Conservation (phyloP, 2,888 invertebrate genomes). For the Eupithecia vulgata region DNA sequence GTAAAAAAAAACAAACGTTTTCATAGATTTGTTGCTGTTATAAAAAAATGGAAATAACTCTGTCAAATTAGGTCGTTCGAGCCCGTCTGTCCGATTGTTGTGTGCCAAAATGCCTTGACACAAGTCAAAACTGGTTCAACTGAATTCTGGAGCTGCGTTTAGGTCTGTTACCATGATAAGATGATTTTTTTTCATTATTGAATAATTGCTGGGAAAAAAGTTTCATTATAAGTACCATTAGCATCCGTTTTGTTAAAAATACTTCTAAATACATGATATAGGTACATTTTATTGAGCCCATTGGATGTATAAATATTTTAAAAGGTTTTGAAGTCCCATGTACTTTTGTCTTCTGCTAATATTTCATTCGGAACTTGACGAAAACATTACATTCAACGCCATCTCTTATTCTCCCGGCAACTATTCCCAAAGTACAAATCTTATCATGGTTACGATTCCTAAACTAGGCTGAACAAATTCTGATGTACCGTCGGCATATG, state of each 20-base stretch:
- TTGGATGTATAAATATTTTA: neutral
- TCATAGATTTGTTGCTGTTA: neutral
- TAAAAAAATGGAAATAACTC: neutral
- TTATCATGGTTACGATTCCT: conserved; percentile 39
- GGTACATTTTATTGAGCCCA: neutral
- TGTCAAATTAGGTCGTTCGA: conserved; percentile 27
- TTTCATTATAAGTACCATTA: neutral
- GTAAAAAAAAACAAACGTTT: neutral
- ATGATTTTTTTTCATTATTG: neutral
- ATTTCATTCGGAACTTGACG: neutral
- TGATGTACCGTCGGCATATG: conserved; percentile 40
- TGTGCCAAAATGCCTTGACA: conserved; percentile 8
- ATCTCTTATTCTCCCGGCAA: conserved; percentile 23
- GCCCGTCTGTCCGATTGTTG: conserved; percentile 23
- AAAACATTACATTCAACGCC: conserved; percentile 9
- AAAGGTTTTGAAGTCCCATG: neutral
- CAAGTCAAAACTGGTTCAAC: conserved; percentile 19
- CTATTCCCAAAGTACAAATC: conserved; percentile 24
- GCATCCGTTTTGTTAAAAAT: neutral
- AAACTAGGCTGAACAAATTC: conserved; percentile 41
- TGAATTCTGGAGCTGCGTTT: conserved; percentile 31
- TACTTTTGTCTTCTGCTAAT: neutral
- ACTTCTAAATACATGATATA: neutral
- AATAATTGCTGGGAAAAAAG: conserved; percentile 25
- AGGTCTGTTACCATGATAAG: conserved; percentile 37